Evolutionary conservation across 2,113 vertebrate genomes (phyloP), one percentile per base, ranked within the genome.

Genomic region (Dromiciops gliroides): DNA sequence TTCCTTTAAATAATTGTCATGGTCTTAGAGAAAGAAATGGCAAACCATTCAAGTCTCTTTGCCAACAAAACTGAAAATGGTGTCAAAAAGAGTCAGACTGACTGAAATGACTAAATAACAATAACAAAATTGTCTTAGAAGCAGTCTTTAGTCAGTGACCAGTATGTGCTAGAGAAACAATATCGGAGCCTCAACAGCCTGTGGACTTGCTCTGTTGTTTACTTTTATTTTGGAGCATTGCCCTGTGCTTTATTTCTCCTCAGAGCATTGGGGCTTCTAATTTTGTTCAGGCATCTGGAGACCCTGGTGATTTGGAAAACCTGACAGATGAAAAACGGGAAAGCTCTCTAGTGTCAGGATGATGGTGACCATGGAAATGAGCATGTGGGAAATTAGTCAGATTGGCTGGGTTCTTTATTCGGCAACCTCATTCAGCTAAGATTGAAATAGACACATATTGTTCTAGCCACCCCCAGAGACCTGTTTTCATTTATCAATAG

Each of bases 361-460:
- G 24, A 51, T 22, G 3, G n/a, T 14, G 28, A 28, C 89, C 28
- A 8, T 37, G 14, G 0, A 3, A 75, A 94, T 89, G 51, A 91
- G 10, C 48, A 23, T 0, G 24, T 31, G 56, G 89, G 25, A 51
- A 75, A 31, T 8, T 49, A 19, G 14, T 52, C 53, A 50, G 48
- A 26, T 24, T 37, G 23, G 48, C 89, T 94, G 93, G 48, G n/a
- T 53, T 49, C 11, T 48, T 12, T 49, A 16, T 48, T 12, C 26
- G 47, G 49, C 47, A 22, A 95, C 16, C 48, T 92, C 83, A 50
- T 95, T 90, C 91, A 91, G 51, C 89, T 95, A 93, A 60, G 50
- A 92, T 67, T 50, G 49, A 91, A 94, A 91, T 48, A 95, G 88
- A 94, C 90, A 89, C 28, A 47, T 48, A 94, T 83, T 93, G 48